A percentile compares a stretch with the other conserved stretches of the same genome.
phyloP scores from a whole-genome alignment of 2,113 vertebrate species.

The Lethenteron camtschaticum region DNA sequence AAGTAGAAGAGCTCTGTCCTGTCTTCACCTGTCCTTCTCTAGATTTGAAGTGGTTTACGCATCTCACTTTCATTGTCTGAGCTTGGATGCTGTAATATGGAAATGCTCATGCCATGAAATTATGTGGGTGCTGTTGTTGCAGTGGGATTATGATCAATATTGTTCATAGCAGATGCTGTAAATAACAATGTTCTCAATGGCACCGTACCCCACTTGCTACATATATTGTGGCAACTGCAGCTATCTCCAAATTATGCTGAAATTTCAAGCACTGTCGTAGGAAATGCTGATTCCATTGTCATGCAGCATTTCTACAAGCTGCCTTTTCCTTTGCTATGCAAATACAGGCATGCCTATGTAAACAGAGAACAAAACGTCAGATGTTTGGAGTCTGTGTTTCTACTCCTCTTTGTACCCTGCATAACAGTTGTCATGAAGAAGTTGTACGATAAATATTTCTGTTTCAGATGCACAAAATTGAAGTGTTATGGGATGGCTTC shows the following conservation, averaged over 20 bases:
- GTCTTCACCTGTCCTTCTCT: constrained; percentile 8
- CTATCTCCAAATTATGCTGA: constrained; percentile 7
- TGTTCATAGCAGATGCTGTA: constrained; percentile 10
- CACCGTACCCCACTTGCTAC: constrained; percentile 8
- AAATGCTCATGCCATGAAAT: constrained; percentile 9
- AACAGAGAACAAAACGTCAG: constrained; percentile 7
- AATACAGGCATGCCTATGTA: constrained; percentile 10
- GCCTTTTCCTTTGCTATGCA: constrained; percentile 8
- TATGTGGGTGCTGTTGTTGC: constrained; percentile 6
- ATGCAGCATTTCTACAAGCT: constrained; percentile 9
- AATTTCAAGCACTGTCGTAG: constrained; percentile 9
- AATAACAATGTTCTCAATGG: constrained; percentile 9
- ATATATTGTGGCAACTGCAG: constrained; percentile 7
- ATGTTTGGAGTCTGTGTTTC: constrained; percentile 10
- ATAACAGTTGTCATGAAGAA: constrained; percentile 9
- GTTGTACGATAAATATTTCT: neutral
- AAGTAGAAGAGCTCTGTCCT: neutral
- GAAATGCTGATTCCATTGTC: constrained; percentile 9
- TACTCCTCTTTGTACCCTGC: constrained; percentile 9
- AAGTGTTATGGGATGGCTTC: constrained; percentile 7
- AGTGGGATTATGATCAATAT: constrained; percentile 10
- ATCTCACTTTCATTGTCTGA: constrained; percentile 5
- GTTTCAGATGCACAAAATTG: constrained; percentile 6
- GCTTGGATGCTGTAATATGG: constrained; percentile 9
- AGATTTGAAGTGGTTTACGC: constrained; percentile 6